phyloP scores from a whole-genome alignment of 2,797 vertebrate species.

The Falco naumanni region DNA sequence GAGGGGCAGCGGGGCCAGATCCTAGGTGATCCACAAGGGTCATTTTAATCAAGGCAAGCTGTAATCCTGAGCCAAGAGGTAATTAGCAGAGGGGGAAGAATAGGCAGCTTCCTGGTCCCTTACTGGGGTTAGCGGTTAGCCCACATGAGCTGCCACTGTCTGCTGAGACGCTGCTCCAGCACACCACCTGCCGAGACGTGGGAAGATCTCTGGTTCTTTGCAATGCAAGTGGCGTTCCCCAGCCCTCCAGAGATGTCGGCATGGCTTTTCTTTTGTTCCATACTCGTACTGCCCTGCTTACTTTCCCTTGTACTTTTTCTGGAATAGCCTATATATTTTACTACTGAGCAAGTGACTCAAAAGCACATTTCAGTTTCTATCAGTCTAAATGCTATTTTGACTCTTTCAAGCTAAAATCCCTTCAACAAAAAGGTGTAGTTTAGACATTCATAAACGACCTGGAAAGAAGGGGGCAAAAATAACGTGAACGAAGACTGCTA shows the following conservation, averaged over 20 bases:
- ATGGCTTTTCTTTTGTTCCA: neutral
- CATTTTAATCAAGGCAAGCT: neutral
- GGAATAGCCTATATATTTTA: neutral
- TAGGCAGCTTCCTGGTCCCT: neutral
- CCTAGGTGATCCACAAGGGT: neutral
- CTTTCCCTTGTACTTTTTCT: neutral
- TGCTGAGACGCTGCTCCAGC: neutral
- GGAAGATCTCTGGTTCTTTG: neutral
- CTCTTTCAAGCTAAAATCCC: neutral
- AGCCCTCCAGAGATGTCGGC: rapidly evolving
- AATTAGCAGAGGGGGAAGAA: neutral
- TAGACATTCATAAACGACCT: neutral
- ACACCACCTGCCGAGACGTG: rapidly evolving
- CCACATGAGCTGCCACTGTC: rapidly evolving
- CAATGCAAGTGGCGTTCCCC: neutral
- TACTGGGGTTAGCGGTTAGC: neutral
- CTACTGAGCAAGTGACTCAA: neutral
- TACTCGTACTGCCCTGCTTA: neutral
- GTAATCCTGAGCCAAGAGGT: neutral
- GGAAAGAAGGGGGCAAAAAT: neutral
- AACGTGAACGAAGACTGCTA: neutral
- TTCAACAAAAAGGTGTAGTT: neutral
- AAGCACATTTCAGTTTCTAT: neutral
- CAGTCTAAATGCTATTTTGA: neutral
- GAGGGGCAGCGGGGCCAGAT: rapidly evolving